Base-by-base conservation (phyloP, 2,113 vertebrate species). In the Melospiza melodia region DNA sequence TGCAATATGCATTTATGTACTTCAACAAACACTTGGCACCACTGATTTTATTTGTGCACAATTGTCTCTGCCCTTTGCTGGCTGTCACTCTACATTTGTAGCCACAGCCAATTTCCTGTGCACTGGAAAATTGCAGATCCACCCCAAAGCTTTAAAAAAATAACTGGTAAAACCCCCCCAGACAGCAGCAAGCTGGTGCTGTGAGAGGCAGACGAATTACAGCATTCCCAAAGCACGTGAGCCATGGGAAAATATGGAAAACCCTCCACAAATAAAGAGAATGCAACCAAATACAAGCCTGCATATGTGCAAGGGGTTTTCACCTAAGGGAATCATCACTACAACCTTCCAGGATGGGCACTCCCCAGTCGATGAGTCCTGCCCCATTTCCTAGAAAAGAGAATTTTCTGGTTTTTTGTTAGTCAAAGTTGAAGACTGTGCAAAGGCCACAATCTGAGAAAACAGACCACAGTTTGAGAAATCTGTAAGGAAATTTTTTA, bases 181-280 rank as follows among this genome's bases (percentile, higher is more conserved):
- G 71, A 17, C 2, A 8, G 21, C 0, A 35, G 16, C 12, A 76
- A 10, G 19, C 24, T 21, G n/a, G 31, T 39, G 75, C 66, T 73
- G 28, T 9, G 43, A 41, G 17, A 30, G 8, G 33, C 30, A 83
- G 63, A 24, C 16, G 2, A 14, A 82, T 12, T 1, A 25, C 20
- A 51, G 35, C 18, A 14, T 3, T 21, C 21, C 41, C 55, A 79
- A 43, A 71, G 69, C 41, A 59, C 1, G 13, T 51, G 39, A 54
- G 44, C 16, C 33, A 16, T 0, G 14, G 37, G 9, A 33, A 44
- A 30, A 39, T 0, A 17, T 0, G 1, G 33, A 24, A 33, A 49
- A 20, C 18, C 30, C 35, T 63, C 49, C 72, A 33, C 19, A 37
- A 46, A 65, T 28, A 49, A 17, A 39, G 0, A 10, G 22, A 39